A percentile compares a stretch with the other conserved stretches of the same genome.
Conservation (phyloP, 1,140 invertebrate genomes). For the Bicyclus anynana region DNA sequence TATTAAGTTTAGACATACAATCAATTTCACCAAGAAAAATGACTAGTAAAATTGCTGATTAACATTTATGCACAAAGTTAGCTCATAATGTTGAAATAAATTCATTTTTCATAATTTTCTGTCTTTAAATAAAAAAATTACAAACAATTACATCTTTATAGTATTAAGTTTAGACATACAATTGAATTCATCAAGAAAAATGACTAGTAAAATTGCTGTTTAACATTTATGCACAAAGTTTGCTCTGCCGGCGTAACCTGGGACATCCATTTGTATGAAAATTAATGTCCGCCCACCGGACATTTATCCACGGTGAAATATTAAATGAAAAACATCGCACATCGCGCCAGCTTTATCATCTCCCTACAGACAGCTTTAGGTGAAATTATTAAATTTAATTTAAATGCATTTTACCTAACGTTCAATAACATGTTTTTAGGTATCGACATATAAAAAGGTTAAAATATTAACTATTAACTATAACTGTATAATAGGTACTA, state of each 20-base stretch:
- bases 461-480: too few relatives aligned
- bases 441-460: too few relatives aligned
- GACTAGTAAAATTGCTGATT: not conserved
- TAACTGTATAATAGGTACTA: too few relatives aligned
- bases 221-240: not conserved
- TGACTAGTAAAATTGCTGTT: not conserved
- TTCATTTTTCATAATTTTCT: too few relatives aligned
- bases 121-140: too few relatives aligned
- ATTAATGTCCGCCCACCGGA: conserved; percentile 1
- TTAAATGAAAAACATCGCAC: not conserved
- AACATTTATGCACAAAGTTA: not conserved
- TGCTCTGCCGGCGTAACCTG: not conserved
- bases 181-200: too few relatives aligned
- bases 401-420: not conserved
- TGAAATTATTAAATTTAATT: not conserved
- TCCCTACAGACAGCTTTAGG: not conserved
- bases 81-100: too few relatives aligned
- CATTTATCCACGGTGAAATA: conserved; percentile 5
- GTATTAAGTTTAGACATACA: too few relatives aligned
- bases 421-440: not conserved
- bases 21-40: too few relatives aligned
- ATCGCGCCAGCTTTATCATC: not conserved
- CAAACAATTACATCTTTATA: too few relatives aligned
- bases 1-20: too few relatives aligned
- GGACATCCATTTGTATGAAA: conserved; percentile 7